Conservation (phyloP, 2,888 invertebrate species). For the Pemphredon lugubris region DNA sequence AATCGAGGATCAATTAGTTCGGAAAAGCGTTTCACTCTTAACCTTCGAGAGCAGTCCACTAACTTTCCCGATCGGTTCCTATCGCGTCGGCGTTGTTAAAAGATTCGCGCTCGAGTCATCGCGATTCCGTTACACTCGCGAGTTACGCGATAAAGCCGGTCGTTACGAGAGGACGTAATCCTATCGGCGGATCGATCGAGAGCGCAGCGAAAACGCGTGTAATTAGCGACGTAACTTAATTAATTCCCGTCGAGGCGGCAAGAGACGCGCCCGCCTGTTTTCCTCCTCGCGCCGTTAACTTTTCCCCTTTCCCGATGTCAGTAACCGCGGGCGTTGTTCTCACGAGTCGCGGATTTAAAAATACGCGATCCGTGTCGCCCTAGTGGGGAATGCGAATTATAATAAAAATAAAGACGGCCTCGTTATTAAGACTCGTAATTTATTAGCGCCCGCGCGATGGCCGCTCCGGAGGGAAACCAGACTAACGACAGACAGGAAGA, state of each 20-base stretch:
- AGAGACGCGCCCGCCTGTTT: constrained; percentile 16
- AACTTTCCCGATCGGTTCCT: no score
- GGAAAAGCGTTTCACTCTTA: no score
- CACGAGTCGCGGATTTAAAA: constrained; percentile 27
- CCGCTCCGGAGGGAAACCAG: constrained; percentile 12
- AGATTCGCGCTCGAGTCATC: no score
- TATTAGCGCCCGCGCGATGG: constrained; percentile 22
- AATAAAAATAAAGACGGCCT: constrained; percentile 24
- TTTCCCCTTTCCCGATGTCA: constrained; percentile 22
- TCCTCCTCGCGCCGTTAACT: constrained; percentile 25
- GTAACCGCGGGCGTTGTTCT: constrained; percentile 35
- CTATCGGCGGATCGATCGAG: constrained; percentile 3
- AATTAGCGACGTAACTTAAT: constrained; percentile 48
- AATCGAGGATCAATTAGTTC: no score
- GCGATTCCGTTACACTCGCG: no score
- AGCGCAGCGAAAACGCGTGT: constrained; percentile 1
- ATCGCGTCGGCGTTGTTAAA: no score
- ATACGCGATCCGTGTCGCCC: constrained; percentile 37
- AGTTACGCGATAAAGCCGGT: no score
- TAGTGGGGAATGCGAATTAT: constrained; percentile 13
- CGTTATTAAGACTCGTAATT: constrained; percentile 1
- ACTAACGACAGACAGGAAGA: constrained; percentile 29
- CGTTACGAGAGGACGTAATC: no score
- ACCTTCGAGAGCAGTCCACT: no score
- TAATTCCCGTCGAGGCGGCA: constrained; percentile 30